Evolutionary conservation across 2,113 vertebrate genomes (phyloP), one percentile per base, ranked within the genome.

Genomic region (Lathamus discolor): DNA sequence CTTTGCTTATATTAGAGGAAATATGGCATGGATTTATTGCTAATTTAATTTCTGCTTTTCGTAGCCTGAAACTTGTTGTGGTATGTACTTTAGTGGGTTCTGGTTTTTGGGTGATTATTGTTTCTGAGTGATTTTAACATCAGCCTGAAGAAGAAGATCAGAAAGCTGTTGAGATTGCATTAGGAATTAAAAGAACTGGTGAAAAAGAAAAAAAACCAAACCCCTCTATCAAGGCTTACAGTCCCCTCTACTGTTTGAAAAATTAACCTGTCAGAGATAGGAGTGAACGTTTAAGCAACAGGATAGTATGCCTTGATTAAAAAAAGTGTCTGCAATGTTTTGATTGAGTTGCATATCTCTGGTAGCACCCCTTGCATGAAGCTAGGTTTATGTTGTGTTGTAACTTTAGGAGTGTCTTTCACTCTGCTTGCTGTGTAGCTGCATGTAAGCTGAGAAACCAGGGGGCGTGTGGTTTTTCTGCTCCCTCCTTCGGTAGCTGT

Each of bases 381-480:
- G 8, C 17, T 57, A 13, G 13, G 11, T 90, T 51, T 68, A 16
- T 31, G 10, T n/a, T 52, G 49, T 33, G 3, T 49, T 54, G 8
- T 66, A 88, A 29, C 23, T 81, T 80, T 0, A 46, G 35, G 41
- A 77, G 37, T 37, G 62, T 19, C 37, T 88, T 73, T 70, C 19
- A 29, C 13, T 74, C 24, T 52, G 28, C 16, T 67, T 76, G 27
- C 33, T 93, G 29, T 23, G 27, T 52, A 20, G 3, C 6, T 75
- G 2, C 0, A 0, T n/a, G 43, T 22, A 6, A 35, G 39, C 41
- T 70, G 44, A 72, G n/a, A 51, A 84, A 28, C 46, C 8, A 27
- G 24, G 4, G 10, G 8, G 3, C 0, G 0, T 29, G 13, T 31
- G 35, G 1, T 84, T 20, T 37, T 29, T 17, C 20, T 12, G 1